phyloP scores from a whole-genome alignment of 2,113 vertebrate genomes.

The Lepus europaeus region DNA sequence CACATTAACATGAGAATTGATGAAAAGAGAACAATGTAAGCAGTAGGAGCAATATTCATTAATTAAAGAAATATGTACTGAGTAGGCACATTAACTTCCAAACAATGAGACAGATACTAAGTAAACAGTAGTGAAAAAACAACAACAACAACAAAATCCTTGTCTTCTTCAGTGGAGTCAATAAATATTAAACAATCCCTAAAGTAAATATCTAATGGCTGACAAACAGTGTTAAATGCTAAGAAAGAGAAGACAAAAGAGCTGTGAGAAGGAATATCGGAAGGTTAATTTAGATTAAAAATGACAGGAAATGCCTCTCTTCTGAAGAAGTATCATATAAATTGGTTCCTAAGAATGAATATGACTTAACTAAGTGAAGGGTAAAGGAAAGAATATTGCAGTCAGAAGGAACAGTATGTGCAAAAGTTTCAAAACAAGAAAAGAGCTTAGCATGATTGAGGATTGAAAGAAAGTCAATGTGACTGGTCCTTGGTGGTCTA shows the following conservation, averaged over 20 bases:
- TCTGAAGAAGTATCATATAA: neutral
- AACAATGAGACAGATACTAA: neutral
- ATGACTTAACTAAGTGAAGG: neutral
- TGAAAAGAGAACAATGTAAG: neutral
- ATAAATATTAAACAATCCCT: conserved; percentile 22
- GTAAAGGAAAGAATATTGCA: neutral
- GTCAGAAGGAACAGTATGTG: neutral
- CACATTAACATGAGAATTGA: too few species aligned
- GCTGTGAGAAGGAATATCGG: neutral
- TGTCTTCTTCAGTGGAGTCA: neutral
- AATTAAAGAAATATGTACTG: neutral
- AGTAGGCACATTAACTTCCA: neutral
- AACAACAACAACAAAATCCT: neutral
- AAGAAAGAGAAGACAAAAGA: neutral
- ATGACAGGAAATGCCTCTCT: neutral
- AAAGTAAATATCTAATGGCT: neutral
- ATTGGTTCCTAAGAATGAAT: neutral
- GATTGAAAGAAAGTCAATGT: neutral
- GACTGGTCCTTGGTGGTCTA: neutral
- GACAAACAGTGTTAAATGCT: neutral
- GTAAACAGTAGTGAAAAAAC: neutral
- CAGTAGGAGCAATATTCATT: neutral
- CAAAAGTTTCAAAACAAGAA: neutral
- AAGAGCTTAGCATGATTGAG: neutral
- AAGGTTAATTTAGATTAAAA: neutral